Evolutionary conservation across 2,888 invertebrate genomes (phyloP), one percentile per base, ranked within the genome.

Genomic region (Boloria euphrosyne): DNA sequence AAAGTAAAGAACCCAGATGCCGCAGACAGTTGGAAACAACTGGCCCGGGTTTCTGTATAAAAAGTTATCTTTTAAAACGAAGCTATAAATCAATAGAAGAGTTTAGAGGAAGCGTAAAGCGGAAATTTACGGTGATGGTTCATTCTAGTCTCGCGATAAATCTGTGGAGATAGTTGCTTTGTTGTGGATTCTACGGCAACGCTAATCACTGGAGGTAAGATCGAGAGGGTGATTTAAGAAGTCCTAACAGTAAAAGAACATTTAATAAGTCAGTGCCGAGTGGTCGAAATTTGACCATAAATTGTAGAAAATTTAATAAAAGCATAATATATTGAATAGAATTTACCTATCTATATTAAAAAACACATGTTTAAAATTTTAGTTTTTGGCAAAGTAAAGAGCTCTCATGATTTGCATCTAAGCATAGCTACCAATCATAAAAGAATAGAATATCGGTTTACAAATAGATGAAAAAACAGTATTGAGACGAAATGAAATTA

Each of bases 1-100:
- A 88, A 89, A 83, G 81, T 80, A 80, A 86, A 87, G 87, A 83
- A 84, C 79, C 87, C 90, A 90, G 90, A 90, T 91, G 90, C 82
- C 85, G 81, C 85, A 83, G 86, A 88, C 90, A 90, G 89, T 90
- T 90, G 84, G 84, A 80, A 90, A 90, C 90, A 90, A 90, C 86
- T 86, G 88, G 86, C 78, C 69, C 76, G 79, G 82, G 84, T 85
- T 83, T 85, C 82, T 87, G 83, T 86, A 85, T 86, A 90, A 90
- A 90, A 90, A 90, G 87, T 88, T 86, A 80, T 85, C 87, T 88
- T 89, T 89, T 89, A 89, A 89, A 90, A 85, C 85, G 78, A 77
- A 73, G 84, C 83, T 81, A 86, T 90, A 90, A 90, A 90, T 91
- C 90, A 90, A 91, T 90, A 86, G 86, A 80, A 78, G 78, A 87